Evolutionary conservation across 2,797 vertebrate species (phyloP).

Genomic region (Gallirallus australis): DNA sequence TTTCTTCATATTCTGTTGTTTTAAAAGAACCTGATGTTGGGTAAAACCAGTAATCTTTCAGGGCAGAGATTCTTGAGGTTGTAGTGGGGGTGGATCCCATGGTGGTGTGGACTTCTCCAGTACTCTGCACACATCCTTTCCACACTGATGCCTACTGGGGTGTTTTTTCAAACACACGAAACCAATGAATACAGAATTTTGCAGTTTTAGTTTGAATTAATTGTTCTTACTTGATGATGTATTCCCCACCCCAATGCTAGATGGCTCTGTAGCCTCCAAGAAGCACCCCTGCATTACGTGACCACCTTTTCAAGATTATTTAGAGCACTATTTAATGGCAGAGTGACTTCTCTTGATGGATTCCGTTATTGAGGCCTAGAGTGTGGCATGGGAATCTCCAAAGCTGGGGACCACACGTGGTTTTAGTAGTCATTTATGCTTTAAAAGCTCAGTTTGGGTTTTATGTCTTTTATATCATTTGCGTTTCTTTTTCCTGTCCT

Average conservation of each 20-base stretch:
- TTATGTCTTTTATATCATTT: background rate
- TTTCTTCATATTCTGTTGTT: background rate
- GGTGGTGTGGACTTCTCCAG: background rate
- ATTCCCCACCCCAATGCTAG: background rate
- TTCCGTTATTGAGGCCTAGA: background rate
- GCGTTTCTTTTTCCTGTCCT: background rate
- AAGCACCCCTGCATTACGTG: background rate
- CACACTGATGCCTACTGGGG: background rate
- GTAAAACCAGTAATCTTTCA: background rate
- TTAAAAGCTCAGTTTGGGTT: background rate
- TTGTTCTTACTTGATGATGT: background rate
- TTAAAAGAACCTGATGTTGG: background rate
- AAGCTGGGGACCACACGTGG: accelerated
- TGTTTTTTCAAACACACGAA: background rate
- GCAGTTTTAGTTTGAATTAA: background rate
- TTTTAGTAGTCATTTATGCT: background rate
- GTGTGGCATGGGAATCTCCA: background rate
- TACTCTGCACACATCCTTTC: background rate
- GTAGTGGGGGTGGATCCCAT: background rate
- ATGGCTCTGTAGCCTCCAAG: background rate
- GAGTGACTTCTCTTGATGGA: background rate
- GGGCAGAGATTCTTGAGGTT: background rate
- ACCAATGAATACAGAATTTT: background rate
- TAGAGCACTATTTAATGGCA: background rate
- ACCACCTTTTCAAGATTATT: background rate